phyloP scores from a whole-genome alignment of 2,113 vertebrate species.

The Puma concolor region DNA sequence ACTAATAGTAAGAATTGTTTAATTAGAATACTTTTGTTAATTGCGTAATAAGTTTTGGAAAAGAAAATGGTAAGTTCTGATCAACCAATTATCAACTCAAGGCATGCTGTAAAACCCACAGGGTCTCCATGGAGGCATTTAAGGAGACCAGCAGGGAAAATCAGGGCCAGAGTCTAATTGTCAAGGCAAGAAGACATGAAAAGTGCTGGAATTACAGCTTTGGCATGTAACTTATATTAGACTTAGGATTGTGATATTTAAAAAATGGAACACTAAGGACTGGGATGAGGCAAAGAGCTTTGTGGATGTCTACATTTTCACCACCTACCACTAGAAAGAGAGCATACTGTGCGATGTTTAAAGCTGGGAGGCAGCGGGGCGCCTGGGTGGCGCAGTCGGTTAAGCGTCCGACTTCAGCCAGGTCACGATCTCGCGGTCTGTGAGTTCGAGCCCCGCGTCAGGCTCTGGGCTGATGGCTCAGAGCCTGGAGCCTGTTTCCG shows the following conservation, averaged over 20 bases:
- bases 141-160: background rate
- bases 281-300: background rate
- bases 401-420: too few species aligned
- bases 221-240: background rate
- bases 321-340: background rate
- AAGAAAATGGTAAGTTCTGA: background rate
- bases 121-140: background rate
- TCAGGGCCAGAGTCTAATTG: background rate
- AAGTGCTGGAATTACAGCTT: background rate
- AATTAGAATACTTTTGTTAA: background rate
- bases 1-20: background rate
- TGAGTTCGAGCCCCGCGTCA: too few species aligned
- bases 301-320: background rate
- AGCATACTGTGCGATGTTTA: background rate
- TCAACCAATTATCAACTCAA: background rate
- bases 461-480: too few species aligned
- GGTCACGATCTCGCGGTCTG: too few species aligned
- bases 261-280: background rate
- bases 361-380: background rate
- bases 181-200: background rate
- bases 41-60: background rate
- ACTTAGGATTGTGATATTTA: background rate
- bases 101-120: background rate
- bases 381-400: too few species aligned
- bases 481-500: too few species aligned